Evolutionary conservation across 2,888 invertebrate species (phyloP), one percentile per base, ranked within the genome.

Genomic region (Mythimna loreyi): DNA sequence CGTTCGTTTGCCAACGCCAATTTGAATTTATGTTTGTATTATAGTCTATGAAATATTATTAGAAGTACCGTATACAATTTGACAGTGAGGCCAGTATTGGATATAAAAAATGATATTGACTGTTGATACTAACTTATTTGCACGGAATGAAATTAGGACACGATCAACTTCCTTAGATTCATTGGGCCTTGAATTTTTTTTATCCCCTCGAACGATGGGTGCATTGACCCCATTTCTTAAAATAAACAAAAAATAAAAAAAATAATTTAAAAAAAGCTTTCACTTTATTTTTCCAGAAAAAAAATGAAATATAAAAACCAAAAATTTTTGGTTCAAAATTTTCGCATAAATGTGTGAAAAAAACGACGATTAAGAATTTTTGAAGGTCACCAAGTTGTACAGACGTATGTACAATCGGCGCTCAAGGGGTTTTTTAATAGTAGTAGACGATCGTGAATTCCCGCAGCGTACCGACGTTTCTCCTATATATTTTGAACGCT

Each of bases 11-110:
- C 57, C 43, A 55, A 58, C 21, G 61, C 6, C 71, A 58, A 62
- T 77, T 61, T 62, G 71, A 77, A 70, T 77, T 77, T 71, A 55
- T 61, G 60, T 50, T 66, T 75, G 52, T 66, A 53, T 65, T 71
- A 50, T 23, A 65, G 50, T 45, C 33, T 52, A 66, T 47, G 57
- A 45, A 71, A 72, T 75, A 67, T 50, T 67, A 67, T 59, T 21
- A 60, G 36, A 28, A 50, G 16, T n/a, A 16, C 3, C 43, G 2
- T 30, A 47, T 7, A 59, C 9, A 58, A 55, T 59, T 66, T 50
- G 23, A 21, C n/a, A 53, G 45, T 36, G 64, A 59, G 36, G 16
- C 3, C n/a, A 19, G 28, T 30, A 50, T 67, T 36, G 19, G 43
- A 45, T 45, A 25, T 56, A 56, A 58, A 55, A 21, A 25, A 5